A percentile compares a stretch with the other conserved stretches of the same genome.
These are phyloP conservation scores for Hemitrygon akajei DNA, from an alignment of 2,797 vertebrate species.

Conservation along the genomic window DNA sequence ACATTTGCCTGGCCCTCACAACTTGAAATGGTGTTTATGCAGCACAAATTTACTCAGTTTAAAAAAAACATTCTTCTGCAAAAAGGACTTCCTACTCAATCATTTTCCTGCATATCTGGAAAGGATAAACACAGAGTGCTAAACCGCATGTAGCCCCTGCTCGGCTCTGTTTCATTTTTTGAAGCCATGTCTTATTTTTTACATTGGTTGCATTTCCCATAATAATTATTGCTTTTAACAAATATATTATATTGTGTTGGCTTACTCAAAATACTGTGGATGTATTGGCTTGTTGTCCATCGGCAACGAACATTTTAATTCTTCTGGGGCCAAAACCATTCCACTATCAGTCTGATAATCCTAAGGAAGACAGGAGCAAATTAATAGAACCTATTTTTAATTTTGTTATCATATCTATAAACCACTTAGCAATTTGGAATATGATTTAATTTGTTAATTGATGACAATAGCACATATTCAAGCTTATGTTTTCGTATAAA, in stretches of 20 bases:
- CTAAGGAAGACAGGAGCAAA: conserved; percentile 51
- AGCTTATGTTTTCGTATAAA: background rate
- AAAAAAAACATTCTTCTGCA: background rate
- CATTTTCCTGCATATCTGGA: background rate
- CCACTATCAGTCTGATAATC: conserved; percentile 72
- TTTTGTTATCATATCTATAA: background rate
- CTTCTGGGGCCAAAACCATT: conserved; percentile 72
- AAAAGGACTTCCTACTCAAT: conserved; percentile 25
- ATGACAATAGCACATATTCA: background rate
- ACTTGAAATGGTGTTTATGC: conserved; percentile 9
- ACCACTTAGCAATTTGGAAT: background rate
- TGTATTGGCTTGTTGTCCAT: conserved; percentile 57
- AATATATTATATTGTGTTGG: conserved; percentile 38
- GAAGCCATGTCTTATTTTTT: background rate
- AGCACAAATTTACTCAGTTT: conserved; percentile 10
- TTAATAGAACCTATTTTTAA: background rate
- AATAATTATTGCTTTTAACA: background rate
- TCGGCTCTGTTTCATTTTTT: background rate
- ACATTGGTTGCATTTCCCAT: background rate
- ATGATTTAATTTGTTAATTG: background rate
- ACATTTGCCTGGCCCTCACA: background rate
- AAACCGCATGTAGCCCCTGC: background rate
- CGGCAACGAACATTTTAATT: conserved; percentile 69
- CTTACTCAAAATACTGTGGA: conserved; percentile 57
- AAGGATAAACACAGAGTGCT: no score